A percentile compares a stretch with the other conserved stretches of the same genome.
Evolutionary conservation across 2,113 vertebrate genomes (phyloP).

Genomic region (Cromileptes altivelis): DNA sequence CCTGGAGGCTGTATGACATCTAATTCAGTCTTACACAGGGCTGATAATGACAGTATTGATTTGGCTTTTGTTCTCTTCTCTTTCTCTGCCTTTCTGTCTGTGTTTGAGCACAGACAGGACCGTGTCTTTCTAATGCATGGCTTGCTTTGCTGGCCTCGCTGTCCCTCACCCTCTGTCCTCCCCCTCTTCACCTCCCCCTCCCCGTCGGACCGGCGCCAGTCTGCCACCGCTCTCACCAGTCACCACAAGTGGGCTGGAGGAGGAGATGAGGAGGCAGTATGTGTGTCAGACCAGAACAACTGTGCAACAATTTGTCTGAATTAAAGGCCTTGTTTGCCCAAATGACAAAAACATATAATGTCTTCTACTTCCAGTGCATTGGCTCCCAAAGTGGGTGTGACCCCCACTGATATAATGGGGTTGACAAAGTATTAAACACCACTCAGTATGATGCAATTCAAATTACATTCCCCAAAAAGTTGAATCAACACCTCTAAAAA

Average conservation of each 20-base stretch:
- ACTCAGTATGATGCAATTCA: background rate
- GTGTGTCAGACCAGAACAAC: background rate
- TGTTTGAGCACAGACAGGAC: conserved; percentile 2
- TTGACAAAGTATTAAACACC: background rate
- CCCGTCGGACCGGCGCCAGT: background rate
- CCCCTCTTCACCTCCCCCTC: background rate
- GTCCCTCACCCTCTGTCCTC: background rate
- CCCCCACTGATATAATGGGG: no score
- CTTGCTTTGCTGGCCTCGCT: background rate
- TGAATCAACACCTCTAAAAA: no score
- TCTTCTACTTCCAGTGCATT: background rate
- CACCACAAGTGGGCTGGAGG: conserved; percentile 13
- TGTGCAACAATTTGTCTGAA: background rate
- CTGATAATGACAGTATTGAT: conserved; percentile 82
- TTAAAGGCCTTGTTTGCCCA: conserved; percentile 1
- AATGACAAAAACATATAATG: background rate
- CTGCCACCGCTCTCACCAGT: background rate
- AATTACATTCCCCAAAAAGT: background rate
- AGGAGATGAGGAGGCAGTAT: conserved; percentile 6
- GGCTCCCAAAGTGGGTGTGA: background rate
- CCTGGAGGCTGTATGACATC: conserved; percentile 74
- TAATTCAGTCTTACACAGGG: conserved; percentile 74
- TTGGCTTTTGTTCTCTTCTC: conserved; percentile 59
- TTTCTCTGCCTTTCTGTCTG: conserved; percentile 11
- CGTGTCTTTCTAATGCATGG: conserved; percentile 3